Conservation (phyloP, 2,797 vertebrate genomes). For the Oryzias dopingdopingensis region DNA sequence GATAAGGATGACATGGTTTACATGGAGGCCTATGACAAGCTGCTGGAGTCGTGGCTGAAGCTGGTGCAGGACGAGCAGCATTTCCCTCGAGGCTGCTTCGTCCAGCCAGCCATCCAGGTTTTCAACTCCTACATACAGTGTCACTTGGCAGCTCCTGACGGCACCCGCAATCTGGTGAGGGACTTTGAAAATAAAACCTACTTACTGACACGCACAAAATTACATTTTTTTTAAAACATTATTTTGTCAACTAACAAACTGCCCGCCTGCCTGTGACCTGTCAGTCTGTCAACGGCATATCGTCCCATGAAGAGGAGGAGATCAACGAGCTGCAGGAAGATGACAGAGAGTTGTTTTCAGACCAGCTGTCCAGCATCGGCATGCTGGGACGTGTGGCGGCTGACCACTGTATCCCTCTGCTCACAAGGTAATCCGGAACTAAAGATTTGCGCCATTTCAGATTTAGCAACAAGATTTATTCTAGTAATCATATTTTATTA, state of each 20-base stretch:
- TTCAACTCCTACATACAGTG: conserved; percentile 99
- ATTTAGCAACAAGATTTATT: too few species aligned
- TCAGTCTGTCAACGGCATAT: conserved; percentile 93
- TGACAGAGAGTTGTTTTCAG: conserved; percentile 96
- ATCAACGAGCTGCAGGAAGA: conserved; percentile 98
- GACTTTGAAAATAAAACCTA: neutral
- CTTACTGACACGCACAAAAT: too few species aligned
- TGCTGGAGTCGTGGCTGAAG: conserved; percentile 96
- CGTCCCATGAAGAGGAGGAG: conserved; percentile 95
- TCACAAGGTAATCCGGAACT: conserved; percentile 81
- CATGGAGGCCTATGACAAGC: conserved; percentile 98
- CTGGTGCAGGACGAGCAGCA: conserved; percentile 97
- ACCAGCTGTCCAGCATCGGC: conserved; percentile 95
- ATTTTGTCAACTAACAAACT: conserved; percentile 12
- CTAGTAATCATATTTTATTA: too few species aligned
- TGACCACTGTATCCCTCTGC: conserved; percentile 96
- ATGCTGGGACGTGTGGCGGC: conserved; percentile 95
- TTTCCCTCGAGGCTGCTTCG: conserved; percentile 95
- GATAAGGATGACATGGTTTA: conserved; percentile 99
- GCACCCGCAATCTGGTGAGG: conserved; percentile 97
- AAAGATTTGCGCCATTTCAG: too few species aligned
- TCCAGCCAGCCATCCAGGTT: conserved; percentile 95
- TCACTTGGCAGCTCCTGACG: conserved; percentile 95
- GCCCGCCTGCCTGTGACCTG: neutral
- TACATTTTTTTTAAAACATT: neutral